These are phyloP conservation scores for Ictidomys tridecemlineatus DNA, from an alignment of 2,113 vertebrate species.

Conservation along the genomic window DNA sequence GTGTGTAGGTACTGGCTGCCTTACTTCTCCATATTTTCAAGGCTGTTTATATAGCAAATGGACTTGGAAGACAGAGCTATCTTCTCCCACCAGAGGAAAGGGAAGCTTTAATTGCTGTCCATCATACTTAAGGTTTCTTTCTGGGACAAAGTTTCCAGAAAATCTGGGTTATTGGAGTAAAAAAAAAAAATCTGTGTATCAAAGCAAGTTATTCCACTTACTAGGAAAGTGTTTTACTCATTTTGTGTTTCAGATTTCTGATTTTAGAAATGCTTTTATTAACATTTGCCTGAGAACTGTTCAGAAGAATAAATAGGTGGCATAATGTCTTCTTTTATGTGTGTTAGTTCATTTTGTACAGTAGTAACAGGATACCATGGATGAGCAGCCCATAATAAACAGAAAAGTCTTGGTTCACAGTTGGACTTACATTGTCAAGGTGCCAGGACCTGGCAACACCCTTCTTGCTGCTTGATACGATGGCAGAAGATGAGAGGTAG, in stretches of 20 bases:
- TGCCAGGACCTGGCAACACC: too few relatives aligned
- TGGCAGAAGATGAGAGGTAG: neutral
- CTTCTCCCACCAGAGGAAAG: neutral
- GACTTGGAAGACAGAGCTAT: neutral
- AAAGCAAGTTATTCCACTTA: neutral
- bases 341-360: neutral
- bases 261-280: neutral
- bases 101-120: neutral
- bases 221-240: neutral
- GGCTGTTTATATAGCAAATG: neutral
- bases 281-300: neutral
- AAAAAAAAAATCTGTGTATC: neutral
- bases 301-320: neutral
- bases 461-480: neutral
- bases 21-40: neutral
- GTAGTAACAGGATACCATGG: neutral
- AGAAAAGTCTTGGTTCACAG: neutral
- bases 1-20: neutral
- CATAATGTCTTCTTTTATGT: neutral
- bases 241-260: neutral
- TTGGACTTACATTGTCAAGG: neutral
- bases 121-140: neutral
- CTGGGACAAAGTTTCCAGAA: neutral
- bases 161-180: neutral
- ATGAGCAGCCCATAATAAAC: neutral